A percentile compares a stretch with the other conserved stretches of the same genome.
Evolutionary conservation across 2,888 invertebrate genomes (phyloP).

Genomic region (Oligia latruncula): DNA sequence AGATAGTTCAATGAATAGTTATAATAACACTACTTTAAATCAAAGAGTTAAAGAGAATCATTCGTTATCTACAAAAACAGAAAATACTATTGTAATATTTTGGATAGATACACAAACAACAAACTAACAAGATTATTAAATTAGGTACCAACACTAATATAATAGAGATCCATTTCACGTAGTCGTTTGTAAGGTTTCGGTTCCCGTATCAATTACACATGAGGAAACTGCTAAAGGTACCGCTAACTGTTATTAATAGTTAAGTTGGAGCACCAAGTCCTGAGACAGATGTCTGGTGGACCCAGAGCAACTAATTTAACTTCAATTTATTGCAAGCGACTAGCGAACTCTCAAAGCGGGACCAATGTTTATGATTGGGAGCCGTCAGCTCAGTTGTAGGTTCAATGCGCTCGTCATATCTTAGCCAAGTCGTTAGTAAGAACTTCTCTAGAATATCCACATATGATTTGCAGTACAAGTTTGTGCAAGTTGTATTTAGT

Average conservation of each 20-base stretch:
- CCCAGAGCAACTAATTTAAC: conserved; percentile 77
- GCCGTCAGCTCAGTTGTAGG: conserved; percentile 44
- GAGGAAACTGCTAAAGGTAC: conserved; percentile 53
- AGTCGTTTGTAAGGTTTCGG: conserved; percentile 41
- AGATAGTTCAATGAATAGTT: background rate
- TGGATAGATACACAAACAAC: conserved; percentile 13
- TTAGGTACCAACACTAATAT: conserved; percentile 40
- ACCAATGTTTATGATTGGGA: conserved; percentile 68
- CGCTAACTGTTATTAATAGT: conserved; percentile 57
- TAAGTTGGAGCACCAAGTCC: conserved; percentile 36
- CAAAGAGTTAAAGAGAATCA: background rate
- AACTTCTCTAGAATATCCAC: conserved; percentile 49
- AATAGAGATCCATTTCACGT: conserved; percentile 48
- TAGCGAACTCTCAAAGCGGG: conserved; percentile 63
- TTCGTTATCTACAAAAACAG: background rate
- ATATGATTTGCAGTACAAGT: conserved; percentile 49
- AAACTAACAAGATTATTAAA: conserved; percentile 43
- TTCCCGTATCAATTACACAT: conserved; percentile 60
- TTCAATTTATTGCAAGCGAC: conserved; percentile 74
- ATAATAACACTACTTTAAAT: background rate
- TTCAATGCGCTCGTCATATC: conserved; percentile 66
- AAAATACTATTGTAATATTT: background rate
- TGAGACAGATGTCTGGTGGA: conserved; percentile 54
- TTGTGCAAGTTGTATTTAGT: conserved; percentile 46
- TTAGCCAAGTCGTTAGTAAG: conserved; percentile 40